Base-by-base conservation (phyloP, 2,888 invertebrate genomes). In the Himalopsyche tibetana region DNA sequence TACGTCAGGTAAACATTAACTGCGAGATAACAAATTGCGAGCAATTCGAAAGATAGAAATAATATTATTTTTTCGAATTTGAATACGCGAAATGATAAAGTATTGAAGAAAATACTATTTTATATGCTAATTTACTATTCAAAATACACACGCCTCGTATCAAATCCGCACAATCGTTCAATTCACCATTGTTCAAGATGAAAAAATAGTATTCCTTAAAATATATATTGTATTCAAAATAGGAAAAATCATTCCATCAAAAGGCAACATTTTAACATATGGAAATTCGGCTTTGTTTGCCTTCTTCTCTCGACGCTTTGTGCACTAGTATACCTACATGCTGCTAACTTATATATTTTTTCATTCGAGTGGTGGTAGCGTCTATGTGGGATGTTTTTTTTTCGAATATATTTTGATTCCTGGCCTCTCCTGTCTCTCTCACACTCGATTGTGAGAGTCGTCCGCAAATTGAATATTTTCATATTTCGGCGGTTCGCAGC, bases 271-370 rank as follows among this genome's bases (percentile, higher is more conserved):
- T 87, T 88, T 85, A 84, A 84, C 88, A 86, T 88, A 88, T 88
- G 88, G 88, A 88, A 88, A 88, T 86, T 85, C 45, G 84, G 80
- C 86, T 88, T 86, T 87, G 87, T 87, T 87, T 87, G 86, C 86
- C 86, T 86, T 86, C 85, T 85, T 85, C 82, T 42, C 56, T 82
- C 55, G 28, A 38, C 84, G 82, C 84, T 86, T 86, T 82, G 82
- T 84, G 51, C 81, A n/a, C n/a, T n/a, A 19, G 56, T n/a, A 63
- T 63, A 63, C 63, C 63, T 56, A 56, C n/a, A 56, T 56, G 17
- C n/a, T 51, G 28, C 9, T 19, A 5, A 51, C 51, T 19, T 63
- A 63, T 63, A 63, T 19, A 63, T 63, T 19, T 63, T 84, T 83
- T 83, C 12, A 69, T 83, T 83, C 63, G 83, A 86, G 84, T 84